Evolutionary conservation across 2,113 vertebrate genomes (phyloP).

Genomic region (Paraplagusia blochii): DNA sequence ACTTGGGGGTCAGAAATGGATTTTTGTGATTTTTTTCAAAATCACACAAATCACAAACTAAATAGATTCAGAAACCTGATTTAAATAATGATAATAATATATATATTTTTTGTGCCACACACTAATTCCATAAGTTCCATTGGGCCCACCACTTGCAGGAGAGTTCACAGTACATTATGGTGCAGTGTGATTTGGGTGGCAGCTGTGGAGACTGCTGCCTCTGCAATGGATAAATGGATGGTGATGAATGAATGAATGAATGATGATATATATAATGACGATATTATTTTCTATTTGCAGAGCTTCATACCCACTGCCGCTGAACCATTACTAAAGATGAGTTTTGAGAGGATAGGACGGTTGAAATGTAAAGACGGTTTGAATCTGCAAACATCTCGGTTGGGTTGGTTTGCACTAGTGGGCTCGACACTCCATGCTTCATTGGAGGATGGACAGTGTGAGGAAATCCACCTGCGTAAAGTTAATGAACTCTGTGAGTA

Average conservation of each 20-base stretch:
- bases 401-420: constrained; percentile 89
- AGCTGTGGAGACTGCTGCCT: too few relatives aligned
- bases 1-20: too few relatives aligned
- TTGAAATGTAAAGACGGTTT: constrained; percentile 89
- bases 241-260: not conserved
- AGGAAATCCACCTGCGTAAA: constrained; percentile 89
- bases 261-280: not conserved
- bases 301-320: constrained; percentile 78
- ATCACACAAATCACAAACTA: too few relatives aligned
- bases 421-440: constrained; percentile 78
- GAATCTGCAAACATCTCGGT: constrained; percentile 81
- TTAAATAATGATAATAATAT: too few relatives aligned
- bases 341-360: constrained; percentile 87
- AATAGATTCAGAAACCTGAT: too few relatives aligned
- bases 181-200: too few relatives aligned
- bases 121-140: too few relatives aligned
- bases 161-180: too few relatives aligned
- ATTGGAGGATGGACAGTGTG: constrained; percentile 69
- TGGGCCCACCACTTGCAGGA: too few relatives aligned
- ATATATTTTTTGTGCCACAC: too few relatives aligned
- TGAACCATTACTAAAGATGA: constrained; percentile 79
- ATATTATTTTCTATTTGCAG: constrained; percentile 57
- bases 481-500: constrained; percentile 92
- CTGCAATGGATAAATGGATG: too few relatives aligned
- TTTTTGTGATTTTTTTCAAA: too few relatives aligned